A percentile compares a stretch with the other conserved stretches of the same genome.
Evolutionary conservation across 2,888 invertebrate genomes (phyloP).

Genomic region (Leptothorax acervorum): DNA sequence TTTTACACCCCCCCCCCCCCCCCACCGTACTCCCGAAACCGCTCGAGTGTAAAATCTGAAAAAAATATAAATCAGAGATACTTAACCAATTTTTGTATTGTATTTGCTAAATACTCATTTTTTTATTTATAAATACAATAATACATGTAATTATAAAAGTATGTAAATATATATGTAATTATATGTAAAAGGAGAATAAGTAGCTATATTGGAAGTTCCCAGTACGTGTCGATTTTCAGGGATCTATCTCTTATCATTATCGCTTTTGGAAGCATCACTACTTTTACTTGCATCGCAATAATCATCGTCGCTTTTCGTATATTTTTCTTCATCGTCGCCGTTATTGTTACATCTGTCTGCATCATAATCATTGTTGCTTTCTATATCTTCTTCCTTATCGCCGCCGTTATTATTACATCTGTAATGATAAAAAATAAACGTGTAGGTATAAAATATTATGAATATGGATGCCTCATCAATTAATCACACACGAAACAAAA

Average conservation of each 20-base stretch:
- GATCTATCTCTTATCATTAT: background rate
- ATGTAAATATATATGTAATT: too few species aligned
- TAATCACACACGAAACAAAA: background rate
- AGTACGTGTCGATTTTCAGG: background rate
- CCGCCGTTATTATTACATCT: conserved; percentile 7
- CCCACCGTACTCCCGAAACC: too few species aligned
- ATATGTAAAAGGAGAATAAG: background rate
- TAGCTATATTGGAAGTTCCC: background rate
- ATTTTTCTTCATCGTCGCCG: background rate
- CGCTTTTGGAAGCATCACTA: background rate
- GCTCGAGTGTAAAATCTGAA: too few species aligned
- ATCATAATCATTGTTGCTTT: background rate
- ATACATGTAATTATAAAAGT: background rate
- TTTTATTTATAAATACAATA: background rate
- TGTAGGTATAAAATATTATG: background rate
- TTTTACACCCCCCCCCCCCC: too few species aligned
- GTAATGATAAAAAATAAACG: background rate
- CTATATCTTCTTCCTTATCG: background rate
- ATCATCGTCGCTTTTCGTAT: background rate
- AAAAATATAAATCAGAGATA: too few species aligned
- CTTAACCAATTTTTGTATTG: background rate
- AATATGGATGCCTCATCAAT: background rate
- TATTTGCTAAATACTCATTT: background rate
- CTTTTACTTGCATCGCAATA: background rate
- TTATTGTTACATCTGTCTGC: background rate